Evolutionary conservation across 35 echinoderm and acorn worm species (phyloP).

Genomic region (Apostichopus californicus): DNA sequence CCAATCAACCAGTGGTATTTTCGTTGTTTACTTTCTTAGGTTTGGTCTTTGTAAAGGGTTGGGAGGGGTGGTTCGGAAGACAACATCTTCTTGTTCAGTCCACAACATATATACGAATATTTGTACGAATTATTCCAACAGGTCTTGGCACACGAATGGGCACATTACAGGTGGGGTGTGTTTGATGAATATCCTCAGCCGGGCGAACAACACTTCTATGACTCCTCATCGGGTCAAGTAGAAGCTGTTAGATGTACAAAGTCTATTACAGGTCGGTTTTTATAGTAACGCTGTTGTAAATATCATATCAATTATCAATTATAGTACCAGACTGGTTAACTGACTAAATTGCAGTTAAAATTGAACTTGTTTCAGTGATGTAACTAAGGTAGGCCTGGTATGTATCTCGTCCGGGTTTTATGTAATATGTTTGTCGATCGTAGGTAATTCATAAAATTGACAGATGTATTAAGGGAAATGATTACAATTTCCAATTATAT

Average conservation of each 20-base stretch:
- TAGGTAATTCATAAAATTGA: no score
- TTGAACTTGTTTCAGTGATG: background rate
- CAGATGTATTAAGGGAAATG: no score
- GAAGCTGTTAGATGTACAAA: conserved; percentile 72
- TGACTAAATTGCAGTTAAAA: background rate
- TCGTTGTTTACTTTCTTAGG: no score
- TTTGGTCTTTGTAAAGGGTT: no score
- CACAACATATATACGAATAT: background rate
- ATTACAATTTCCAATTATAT: no score
- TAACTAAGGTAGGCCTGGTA: background rate
- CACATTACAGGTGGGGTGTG: conserved; percentile 81
- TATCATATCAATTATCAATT: background rate
- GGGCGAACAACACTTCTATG: conserved; percentile 57
- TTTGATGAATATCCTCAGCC: conserved; percentile 72
- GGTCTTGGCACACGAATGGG: conserved; percentile 81
- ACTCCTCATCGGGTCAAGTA: conserved; percentile 32
- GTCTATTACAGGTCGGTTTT: conserved; percentile 59
- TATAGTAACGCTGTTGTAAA: background rate
- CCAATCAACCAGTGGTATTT: no score
- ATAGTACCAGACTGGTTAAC: background rate
- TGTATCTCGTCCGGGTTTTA: no score
- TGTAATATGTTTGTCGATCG: no score
- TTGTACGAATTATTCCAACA: background rate
- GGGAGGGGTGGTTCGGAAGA: no score
- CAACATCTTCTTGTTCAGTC: no score